Evolutionary conservation across 2,888 invertebrate species (phyloP).

Genomic region (Amorpha juglandis): DNA sequence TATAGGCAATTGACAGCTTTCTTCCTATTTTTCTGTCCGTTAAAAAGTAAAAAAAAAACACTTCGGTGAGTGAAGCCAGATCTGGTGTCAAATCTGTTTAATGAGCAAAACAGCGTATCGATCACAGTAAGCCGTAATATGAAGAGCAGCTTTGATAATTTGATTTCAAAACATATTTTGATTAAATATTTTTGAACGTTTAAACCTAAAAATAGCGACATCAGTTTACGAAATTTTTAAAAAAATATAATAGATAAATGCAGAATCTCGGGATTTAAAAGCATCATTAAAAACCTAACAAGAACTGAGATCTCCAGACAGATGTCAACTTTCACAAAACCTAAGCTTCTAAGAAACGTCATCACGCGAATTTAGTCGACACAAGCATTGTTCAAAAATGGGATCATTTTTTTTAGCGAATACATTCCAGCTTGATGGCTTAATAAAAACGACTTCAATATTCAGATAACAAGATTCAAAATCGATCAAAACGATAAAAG

Average conservation of each 20-base stretch:
- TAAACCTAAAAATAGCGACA: no score
- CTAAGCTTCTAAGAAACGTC: conserved; percentile 36
- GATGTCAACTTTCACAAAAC: conserved; percentile 34
- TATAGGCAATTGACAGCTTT: no score
- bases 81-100: no score
- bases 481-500: neutral
- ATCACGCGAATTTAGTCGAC: conserved; percentile 39
- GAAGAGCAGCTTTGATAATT: no score
- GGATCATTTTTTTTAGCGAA: conserved; percentile 30
- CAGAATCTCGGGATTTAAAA: neutral
- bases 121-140: no score
- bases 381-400: conserved; percentile 38
- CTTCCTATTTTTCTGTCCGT: no score
- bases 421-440: neutral
- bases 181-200: no score
- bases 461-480: neutral
- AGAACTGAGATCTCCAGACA: conserved; percentile 22
- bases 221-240: no score
- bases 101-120: no score
- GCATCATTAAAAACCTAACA: neutral
- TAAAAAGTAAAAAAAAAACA: no score
- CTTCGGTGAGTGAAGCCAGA: no score
- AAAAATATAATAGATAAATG: neutral
- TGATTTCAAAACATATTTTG: no score
- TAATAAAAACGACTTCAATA: neutral